A percentile compares a stretch with the other conserved stretches of the same genome.
phyloP scores from a whole-genome alignment of 2,888 invertebrate genomes.

The Luffia ferchaultella region DNA sequence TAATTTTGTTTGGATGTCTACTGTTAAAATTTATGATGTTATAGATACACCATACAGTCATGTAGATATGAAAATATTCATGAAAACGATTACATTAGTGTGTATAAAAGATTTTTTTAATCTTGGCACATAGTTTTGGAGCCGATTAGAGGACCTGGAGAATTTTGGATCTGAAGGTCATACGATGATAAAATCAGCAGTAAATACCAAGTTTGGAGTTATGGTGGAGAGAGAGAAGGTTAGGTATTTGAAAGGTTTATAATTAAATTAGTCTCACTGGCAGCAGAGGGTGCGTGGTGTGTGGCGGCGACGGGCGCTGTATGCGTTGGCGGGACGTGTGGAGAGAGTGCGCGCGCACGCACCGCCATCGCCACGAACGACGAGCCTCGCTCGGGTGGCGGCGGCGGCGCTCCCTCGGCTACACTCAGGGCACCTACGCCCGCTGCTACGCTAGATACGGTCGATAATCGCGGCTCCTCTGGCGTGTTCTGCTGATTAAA shows the following conservation, averaged over 20 bases:
- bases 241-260: neutral
- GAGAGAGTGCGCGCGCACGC: conserved; percentile 44
- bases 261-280: neutral
- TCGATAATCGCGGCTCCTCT: conserved; percentile 27
- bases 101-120: no score
- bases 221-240: no score
- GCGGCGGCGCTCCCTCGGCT: conserved; percentile 55
- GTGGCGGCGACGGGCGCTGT: conserved; percentile 58
- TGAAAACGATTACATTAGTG: no score
- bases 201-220: no score
- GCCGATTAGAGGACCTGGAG: no score
- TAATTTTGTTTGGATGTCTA: no score
- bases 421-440: conserved; percentile 10
- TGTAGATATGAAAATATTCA: no score
- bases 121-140: no score
- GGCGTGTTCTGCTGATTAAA: conserved; percentile 15
- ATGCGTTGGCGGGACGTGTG: conserved; percentile 19
- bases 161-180: no score
- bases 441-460: conserved; percentile 20
- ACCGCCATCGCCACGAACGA: conserved; percentile 87
- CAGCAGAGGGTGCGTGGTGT: conserved; percentile 32
- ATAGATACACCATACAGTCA: no score
- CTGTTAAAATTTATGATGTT: no score
- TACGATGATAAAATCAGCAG: no score
- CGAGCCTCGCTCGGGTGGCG: conserved; percentile 88